Percentiles rank a stretch among this genome's conserved stretches.
Evolutionary conservation across 2,888 invertebrate genomes (phyloP).

Genomic region (Oscheius onirici): DNA sequence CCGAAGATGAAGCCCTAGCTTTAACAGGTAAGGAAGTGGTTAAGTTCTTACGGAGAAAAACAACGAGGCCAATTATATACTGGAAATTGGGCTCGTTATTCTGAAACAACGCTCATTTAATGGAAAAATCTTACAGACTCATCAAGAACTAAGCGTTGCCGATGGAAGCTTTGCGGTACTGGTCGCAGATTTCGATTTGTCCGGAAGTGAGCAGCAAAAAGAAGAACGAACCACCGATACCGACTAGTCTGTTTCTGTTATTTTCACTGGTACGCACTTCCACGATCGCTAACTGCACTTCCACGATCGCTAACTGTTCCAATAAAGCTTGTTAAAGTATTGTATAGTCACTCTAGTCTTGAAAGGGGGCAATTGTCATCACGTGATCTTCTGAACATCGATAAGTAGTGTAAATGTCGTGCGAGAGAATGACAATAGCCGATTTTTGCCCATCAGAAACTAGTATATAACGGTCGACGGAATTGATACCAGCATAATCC

Average conservation of each 20-base stretch:
- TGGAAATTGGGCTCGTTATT: conserved; percentile 17
- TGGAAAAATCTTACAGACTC: not conserved
- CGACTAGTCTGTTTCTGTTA: not conserved
- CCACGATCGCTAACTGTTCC: not conserved
- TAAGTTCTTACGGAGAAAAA: not conserved
- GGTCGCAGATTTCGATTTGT: conserved; percentile 53
- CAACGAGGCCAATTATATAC: conserved; percentile 18
- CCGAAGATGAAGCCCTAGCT: not conserved
- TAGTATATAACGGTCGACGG: not conserved
- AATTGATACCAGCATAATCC: not conserved
- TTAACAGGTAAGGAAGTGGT: conserved; percentile 3
- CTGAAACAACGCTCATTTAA: not conserved
- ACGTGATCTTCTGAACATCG: no score
- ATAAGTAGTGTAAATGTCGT: not conserved
- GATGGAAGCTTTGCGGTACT: conserved; percentile 61
- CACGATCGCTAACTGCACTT: not conserved
- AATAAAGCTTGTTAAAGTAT: conserved; percentile 5
- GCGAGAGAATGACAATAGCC: not conserved
- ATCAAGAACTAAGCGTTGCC: conserved; percentile 50
- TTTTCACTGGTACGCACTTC: not conserved
- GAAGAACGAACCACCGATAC: not conserved
- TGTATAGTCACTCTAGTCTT: no score
- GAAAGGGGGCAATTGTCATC: no score
- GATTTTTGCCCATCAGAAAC: not conserved
- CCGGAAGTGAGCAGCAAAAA: conserved; percentile 27